Conservation (phyloP, 2,797 vertebrate species). For the Syngnathus rostellatus region DNA sequence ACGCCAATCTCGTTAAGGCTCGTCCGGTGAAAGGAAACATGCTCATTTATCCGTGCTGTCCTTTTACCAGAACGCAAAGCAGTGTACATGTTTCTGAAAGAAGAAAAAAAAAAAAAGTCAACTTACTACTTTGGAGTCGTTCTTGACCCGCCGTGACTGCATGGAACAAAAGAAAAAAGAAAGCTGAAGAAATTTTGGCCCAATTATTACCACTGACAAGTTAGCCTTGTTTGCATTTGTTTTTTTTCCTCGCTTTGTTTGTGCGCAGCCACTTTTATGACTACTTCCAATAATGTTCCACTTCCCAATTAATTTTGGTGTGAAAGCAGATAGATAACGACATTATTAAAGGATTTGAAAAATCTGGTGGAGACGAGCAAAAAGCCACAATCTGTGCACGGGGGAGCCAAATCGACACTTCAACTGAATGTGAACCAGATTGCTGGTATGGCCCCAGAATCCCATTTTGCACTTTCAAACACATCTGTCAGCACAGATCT, state of each 20-base stretch:
- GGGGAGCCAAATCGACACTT: not conserved
- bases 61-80: slow-evolving; percentile 14
- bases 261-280: not conserved
- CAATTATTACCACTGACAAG: not conserved
- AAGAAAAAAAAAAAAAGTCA: slow-evolving; percentile 6
- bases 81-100: not conserved
- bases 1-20: slow-evolving; percentile 32
- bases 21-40: slow-evolving; percentile 9
- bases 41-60: slow-evolving; percentile 6
- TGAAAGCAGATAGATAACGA: not conserved
- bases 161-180: slow-evolving; percentile 54
- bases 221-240: not conserved
- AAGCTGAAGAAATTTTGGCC: not conserved
- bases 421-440: not conserved
- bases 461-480: not conserved
- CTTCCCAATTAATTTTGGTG: not conserved
- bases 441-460: not conserved
- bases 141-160: slow-evolving; percentile 91
- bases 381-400: not conserved
- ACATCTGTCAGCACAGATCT: not conserved
- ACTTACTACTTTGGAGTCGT: slow-evolving; percentile 78
- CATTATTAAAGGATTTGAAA: not conserved
- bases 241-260: not conserved
- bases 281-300: not conserved
- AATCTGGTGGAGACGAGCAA: not conserved